Conservation (phyloP, 2,797 vertebrate genomes). For the Nasua narica region DNA sequence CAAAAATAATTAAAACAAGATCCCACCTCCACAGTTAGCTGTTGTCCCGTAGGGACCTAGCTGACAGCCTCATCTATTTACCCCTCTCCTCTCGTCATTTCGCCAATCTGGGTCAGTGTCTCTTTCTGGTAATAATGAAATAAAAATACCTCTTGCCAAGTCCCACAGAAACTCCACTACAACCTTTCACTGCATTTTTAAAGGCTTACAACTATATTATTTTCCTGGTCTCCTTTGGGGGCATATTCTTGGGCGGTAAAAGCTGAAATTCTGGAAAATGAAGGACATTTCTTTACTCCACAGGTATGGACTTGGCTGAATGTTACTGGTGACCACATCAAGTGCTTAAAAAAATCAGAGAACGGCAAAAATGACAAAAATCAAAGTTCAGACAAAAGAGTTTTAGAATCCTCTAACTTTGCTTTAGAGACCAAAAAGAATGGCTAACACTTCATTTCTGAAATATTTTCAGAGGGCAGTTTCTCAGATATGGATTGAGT, state of each 20-base stretch:
- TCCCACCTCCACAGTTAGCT: not conserved
- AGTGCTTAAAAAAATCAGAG: slow-evolving; percentile 23
- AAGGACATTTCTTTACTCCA: not conserved
- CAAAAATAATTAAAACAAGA: not conserved
- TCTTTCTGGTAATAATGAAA: slow-evolving; percentile 34
- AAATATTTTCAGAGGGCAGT: not conserved
- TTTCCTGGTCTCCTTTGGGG: not conserved
- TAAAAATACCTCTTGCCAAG: slow-evolving; percentile 3
- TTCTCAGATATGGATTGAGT: not conserved
- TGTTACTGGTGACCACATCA: not conserved
- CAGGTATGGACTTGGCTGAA: not conserved
- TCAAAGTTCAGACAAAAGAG: not conserved
- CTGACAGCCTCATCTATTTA: not conserved
- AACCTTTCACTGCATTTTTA: not conserved
- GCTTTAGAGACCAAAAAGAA: not conserved
- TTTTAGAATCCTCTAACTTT: not conserved
- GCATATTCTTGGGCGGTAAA: not conserved
- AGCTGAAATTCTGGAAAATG: not conserved
- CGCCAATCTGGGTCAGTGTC: not conserved
- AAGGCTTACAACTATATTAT: not conserved
- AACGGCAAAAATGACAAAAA: not conserved
- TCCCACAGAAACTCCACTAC: not conserved
- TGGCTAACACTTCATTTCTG: not conserved
- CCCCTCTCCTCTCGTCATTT: not conserved
- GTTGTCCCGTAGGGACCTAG: not conserved